These are phyloP conservation scores for Schmidtea mediterranea DNA, from an alignment of 1,140 invertebrate species.

Conservation along the genomic window DNA sequence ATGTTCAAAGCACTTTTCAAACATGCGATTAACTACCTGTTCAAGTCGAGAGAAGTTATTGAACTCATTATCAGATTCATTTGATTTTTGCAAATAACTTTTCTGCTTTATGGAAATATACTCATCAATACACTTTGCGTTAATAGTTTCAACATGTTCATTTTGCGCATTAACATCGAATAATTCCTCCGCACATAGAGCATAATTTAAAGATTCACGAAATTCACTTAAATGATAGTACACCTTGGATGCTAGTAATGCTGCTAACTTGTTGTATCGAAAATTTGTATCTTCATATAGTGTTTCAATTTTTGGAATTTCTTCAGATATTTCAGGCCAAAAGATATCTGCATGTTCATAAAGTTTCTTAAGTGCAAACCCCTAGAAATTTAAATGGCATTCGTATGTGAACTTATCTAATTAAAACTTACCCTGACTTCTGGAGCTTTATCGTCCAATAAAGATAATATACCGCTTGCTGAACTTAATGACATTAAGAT, in stretches of 20 bases:
- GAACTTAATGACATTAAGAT: no score
- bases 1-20: conserved; percentile 70
- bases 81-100: not conserved
- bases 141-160: conserved; percentile 84
- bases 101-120: conserved; percentile 1
- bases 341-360: not conserved
- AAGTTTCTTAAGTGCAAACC: not conserved
- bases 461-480: no score
- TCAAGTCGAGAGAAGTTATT: conserved; percentile 36
- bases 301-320: not conserved
- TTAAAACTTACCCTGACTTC: no score
- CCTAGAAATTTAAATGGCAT: not conserved
- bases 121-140: conserved; percentile 32
- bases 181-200: conserved; percentile 60
- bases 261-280: conserved; percentile 56
- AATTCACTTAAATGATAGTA: conserved; percentile 89
- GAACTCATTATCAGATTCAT: not conserved
- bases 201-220: conserved; percentile 74
- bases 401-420: no score
- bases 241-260: conserved; percentile 74
- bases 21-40: conserved; percentile 81
- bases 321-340: conserved; percentile 4
- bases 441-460: no score
- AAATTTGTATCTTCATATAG: conserved; percentile 30
- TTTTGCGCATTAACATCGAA: conserved; percentile 72